A percentile compares a stretch with the other conserved stretches of the same genome.
These are phyloP conservation scores for Pica pica DNA, from an alignment of 2,113 vertebrate species.

Conservation along the genomic window DNA sequence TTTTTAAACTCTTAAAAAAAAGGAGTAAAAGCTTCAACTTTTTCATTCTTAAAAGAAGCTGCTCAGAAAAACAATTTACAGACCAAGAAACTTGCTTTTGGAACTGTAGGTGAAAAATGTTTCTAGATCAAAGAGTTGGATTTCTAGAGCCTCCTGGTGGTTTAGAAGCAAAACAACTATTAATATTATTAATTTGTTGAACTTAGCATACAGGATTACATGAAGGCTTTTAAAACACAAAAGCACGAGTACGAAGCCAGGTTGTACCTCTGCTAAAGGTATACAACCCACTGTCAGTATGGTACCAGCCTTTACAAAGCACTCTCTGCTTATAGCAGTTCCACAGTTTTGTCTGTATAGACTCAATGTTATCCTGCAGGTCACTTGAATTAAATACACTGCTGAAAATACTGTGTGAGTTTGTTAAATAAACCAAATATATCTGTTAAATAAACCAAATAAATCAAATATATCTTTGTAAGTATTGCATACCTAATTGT, in stretches of 20 bases:
- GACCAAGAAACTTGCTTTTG: neutral
- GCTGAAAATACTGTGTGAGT: neutral
- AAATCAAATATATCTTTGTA: neutral
- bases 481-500: neutral
- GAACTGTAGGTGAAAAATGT: neutral
- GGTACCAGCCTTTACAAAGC: neutral
- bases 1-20: neutral
- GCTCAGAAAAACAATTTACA: neutral
- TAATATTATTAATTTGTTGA: neutral
- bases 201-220: neutral
- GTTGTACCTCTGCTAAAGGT: neutral
- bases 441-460: neutral
- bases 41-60: neutral
- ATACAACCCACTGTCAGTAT: neutral
- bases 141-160: slow-evolving; percentile 72
- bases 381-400: neutral
- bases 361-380: neutral
- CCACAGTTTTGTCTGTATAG: neutral
- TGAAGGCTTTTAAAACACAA: neutral
- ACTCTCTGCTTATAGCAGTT: neutral
- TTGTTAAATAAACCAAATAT: neutral
- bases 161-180: slow-evolving; percentile 38
- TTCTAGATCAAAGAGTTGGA: slow-evolving; percentile 18
- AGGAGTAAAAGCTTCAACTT: neutral
- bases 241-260: neutral